Evolutionary conservation across 2,888 invertebrate genomes (phyloP), one percentile per base, ranked within the genome.

Genomic region (Agrochola lota): DNA sequence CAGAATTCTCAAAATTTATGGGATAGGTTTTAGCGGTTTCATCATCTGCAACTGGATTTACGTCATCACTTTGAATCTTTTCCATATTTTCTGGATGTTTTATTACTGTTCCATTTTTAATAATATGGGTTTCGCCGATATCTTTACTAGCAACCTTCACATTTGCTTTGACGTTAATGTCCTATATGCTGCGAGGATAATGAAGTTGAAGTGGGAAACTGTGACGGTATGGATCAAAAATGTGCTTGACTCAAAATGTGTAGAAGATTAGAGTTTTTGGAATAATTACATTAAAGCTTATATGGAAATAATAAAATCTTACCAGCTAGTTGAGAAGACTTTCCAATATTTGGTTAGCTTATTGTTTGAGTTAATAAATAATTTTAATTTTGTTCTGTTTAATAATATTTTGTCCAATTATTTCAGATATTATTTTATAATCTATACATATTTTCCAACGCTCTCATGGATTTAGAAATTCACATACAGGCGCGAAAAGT

Each of bases 401-500:
- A 26, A 43, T 59, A 17, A 52, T 52, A 35, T 43, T 52, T n/a
- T 30, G 0, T 55, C 67, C 15, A 23, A 40, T 67, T 15, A 76
- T 77, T 74, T 80, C 67, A 80, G 79, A 74, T 80, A 63, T 40
- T 79, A 30, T 79, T 79, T 79, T 79, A 74, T 43, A 57, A 80
- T 35, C 4, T 79, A 6, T 80, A 79, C 15, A 68, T 80, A 40
- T 79, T 79, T 49, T 57, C 62, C 17, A 79, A 79, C 7, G 8
- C 57, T 0, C 30, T 79, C 6, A 1, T 74, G 40, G 79, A 79
- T 63, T 0, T 68, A 57, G n/a, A 9, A 2, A 68, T 79, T 43
- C 79, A 79, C 43, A 49, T 57, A 68, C 67, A 80, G 20, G 23
- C 55, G 4, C 52, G 57, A 35, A 79, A 15, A n/a, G 80, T 79